A percentile compares a stretch with the other conserved stretches of the same genome.
Conservation (phyloP, 2,113 vertebrate species). For the Mobula birostris region DNA sequence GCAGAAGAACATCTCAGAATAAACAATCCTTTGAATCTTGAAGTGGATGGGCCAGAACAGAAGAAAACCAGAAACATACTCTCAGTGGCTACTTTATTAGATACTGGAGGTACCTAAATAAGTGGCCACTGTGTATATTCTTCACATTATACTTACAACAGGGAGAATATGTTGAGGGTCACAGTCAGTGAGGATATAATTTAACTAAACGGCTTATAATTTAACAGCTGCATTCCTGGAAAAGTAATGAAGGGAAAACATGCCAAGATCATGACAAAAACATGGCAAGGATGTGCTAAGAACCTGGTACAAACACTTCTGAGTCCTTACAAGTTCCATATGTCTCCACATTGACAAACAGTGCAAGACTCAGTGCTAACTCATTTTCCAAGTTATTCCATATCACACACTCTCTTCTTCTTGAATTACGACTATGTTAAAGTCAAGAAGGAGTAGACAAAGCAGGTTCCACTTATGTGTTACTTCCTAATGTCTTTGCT, state of each 20-base stretch:
- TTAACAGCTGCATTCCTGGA: neutral
- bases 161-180: neutral
- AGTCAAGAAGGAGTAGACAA: neutral
- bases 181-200: neutral
- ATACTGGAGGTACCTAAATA: too few species aligned
- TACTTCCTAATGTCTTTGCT: neutral
- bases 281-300: too few species aligned
- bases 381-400: neutral
- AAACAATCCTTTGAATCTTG: too few species aligned
- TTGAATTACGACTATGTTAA: neutral
- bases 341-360: neutral
- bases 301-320: neutral
- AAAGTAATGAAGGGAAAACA: neutral
- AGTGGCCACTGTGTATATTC: neutral
- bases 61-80: too few species aligned
- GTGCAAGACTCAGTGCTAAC: neutral
- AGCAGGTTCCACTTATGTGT: neutral
- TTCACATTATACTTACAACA: neutral
- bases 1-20: too few species aligned
- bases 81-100: too few species aligned
- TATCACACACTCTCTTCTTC: neutral
- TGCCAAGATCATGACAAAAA: too few species aligned
- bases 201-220: neutral
- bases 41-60: too few species aligned
- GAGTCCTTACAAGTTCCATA: neutral